Evolutionary conservation across 2,113 vertebrate genomes (phyloP).

Genomic region (Lates calcarifer): DNA sequence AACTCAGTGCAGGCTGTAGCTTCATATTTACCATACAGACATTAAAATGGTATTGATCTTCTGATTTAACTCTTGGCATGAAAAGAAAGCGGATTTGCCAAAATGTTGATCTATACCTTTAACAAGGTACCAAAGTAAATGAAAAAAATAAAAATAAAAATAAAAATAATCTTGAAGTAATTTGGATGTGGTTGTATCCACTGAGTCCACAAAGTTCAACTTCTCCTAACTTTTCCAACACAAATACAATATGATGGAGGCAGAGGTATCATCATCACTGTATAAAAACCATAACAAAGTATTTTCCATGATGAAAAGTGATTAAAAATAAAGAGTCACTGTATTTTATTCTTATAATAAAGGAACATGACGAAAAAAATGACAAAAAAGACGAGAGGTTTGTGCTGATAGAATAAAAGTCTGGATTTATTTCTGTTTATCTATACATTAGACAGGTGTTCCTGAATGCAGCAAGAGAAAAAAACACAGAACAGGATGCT

Average conservation of each 20-base stretch:
- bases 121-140: neutral
- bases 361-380: neutral
- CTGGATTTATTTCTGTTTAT: conserved; percentile 87
- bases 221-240: neutral
- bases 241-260: neutral
- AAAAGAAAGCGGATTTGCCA: too few species aligned
- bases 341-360: neutral
- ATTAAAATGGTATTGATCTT: neutral
- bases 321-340: neutral
- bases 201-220: neutral
- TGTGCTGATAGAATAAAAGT: conserved; percentile 88
- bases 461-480: conserved; percentile 87
- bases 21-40: neutral
- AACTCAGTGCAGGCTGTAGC: neutral
- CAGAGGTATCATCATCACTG: neutral
- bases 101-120: neutral
- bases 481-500: conserved; percentile 84
- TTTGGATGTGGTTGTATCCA: neutral
- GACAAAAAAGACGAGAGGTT: conserved; percentile 53
- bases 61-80: neutral
- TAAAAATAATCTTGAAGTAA: neutral
- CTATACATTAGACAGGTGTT: conserved; percentile 88
- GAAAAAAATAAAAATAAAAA: neutral
- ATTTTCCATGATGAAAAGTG: neutral
- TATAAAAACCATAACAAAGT: neutral